These are phyloP conservation scores for Acyrthosiphon pisum DNA, from an alignment of 1,140 invertebrate species.

Conservation along the genomic window DNA sequence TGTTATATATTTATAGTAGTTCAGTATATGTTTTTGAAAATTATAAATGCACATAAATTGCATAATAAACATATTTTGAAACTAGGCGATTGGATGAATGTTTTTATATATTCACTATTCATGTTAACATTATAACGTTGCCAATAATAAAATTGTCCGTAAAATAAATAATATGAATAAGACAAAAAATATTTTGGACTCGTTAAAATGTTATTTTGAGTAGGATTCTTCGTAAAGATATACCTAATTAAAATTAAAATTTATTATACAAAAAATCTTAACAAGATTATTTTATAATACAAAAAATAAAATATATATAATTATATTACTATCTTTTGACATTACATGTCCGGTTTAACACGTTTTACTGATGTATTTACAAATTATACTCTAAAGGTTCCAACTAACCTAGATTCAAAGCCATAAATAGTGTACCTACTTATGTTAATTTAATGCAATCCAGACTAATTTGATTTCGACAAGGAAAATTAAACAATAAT, in stretches of 20 bases:
- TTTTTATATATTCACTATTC: not conserved
- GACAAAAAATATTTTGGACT: not conserved
- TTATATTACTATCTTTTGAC: not conserved
- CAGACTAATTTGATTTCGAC: constrained; percentile 10
- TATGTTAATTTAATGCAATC: not conserved
- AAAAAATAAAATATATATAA: not conserved
- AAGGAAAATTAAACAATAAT: constrained; percentile 15
- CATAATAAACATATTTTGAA: not conserved
- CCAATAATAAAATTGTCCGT: not conserved
- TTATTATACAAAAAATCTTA: not conserved
- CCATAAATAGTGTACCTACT: not conserved
- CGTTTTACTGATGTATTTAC: not conserved
- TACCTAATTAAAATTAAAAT: not conserved
- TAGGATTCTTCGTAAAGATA: not conserved
- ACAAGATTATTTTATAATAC: not conserved
- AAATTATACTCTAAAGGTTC: not conserved
- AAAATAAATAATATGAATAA: not conserved
- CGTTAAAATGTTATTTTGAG: not conserved
- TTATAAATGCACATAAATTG: not conserved
- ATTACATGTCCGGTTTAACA: not conserved
- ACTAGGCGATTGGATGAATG: not conserved
- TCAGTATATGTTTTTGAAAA: not conserved
- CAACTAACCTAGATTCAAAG: not conserved
- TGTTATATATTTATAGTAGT: not conserved
- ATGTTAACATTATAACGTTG: not conserved